These are phyloP conservation scores for Protobothrops mucrosquamatus DNA, from an alignment of 2,113 vertebrate species.

Conservation along the genomic window DNA sequence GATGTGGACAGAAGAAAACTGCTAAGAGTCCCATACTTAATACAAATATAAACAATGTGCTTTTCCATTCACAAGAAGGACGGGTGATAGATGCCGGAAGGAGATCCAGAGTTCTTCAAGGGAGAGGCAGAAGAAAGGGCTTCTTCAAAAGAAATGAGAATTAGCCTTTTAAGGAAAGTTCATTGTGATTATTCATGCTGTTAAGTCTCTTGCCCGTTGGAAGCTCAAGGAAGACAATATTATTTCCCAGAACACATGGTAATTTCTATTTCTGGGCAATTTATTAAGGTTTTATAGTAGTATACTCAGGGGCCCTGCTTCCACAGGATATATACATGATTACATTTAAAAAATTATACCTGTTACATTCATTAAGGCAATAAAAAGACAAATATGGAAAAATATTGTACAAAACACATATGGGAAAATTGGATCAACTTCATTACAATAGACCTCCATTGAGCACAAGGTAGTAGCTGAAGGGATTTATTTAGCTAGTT, in stretches of 20 bases:
- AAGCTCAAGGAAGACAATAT: conserved; percentile 25
- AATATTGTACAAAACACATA: neutral
- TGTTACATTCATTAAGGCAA: neutral
- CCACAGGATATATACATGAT: neutral
- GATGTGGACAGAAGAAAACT: conserved; percentile 47
- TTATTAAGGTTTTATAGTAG: neutral
- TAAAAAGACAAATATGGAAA: neutral
- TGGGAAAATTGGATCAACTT: neutral
- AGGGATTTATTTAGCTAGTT: neutral
- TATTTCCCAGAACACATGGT: neutral
- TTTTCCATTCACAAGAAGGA: conserved; percentile 58
- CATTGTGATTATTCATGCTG: conserved; percentile 51
- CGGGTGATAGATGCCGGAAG: conserved; percentile 58
- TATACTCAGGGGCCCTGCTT: neutral
- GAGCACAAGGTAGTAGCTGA: neutral
- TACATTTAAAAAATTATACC: neutral
- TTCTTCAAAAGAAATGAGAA: conserved; percentile 39
- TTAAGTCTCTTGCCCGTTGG: conserved; percentile 16
- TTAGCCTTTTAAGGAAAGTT: neutral
- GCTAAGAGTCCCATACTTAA: conserved; percentile 27
- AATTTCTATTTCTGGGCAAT: neutral
- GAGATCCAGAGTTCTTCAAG: conserved; percentile 45
- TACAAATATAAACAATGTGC: conserved; percentile 33
- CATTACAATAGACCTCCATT: neutral
- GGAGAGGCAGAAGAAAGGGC: conserved; percentile 45